Evolutionary conservation across 2,888 invertebrate species (phyloP), one percentile per base, ranked within the genome.

Genomic region (Cryptus viduatorius): DNA sequence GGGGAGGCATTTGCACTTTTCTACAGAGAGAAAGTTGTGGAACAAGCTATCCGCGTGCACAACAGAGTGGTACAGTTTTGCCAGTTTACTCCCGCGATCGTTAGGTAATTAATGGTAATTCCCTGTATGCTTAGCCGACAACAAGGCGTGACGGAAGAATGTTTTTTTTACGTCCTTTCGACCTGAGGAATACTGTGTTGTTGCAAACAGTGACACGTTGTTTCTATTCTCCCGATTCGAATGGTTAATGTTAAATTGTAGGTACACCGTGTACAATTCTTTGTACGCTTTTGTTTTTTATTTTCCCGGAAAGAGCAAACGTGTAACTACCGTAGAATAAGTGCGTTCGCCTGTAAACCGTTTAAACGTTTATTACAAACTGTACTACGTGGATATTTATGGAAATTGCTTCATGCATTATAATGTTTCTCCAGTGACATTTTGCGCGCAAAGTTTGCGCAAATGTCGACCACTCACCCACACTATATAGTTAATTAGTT

Each of bases 51-150:
- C 46, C 72, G 31, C 31, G 72, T 53, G 59, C 71, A 79, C 65
- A 59, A 75, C 50, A 59, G 69, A 83, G 44, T 42, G 81, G 73
- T 75, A 84, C 78, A 82, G 59, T 79, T 84, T 82, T 73, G 68
- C 82, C 65, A 71, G 73, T 81, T 84, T 69, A 61, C 81, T 73
- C 79, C 59, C 65, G 59, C 75, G 50, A 69, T 84, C 71, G 82
- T 84, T 84, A 82, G 78, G 65, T 82, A 82, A 81, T 82, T 81
- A 80, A 84, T 82, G 79, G 71, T 82, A 84, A 84, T 82, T 72
- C 64, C n/a, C 37, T 73, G 81, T 77, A 64, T 78, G 77, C 73
- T 72, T 61, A 44, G 59, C 48, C 64, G 37, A 78, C 78, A 82
- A 82, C 75, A 69, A 84, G 67, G 78, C 84, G 59, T 84, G 84